Evolutionary conservation across 2,797 vertebrate genomes (phyloP), one percentile per base, ranked within the genome.

Genomic region (Australoheros facetus): DNA sequence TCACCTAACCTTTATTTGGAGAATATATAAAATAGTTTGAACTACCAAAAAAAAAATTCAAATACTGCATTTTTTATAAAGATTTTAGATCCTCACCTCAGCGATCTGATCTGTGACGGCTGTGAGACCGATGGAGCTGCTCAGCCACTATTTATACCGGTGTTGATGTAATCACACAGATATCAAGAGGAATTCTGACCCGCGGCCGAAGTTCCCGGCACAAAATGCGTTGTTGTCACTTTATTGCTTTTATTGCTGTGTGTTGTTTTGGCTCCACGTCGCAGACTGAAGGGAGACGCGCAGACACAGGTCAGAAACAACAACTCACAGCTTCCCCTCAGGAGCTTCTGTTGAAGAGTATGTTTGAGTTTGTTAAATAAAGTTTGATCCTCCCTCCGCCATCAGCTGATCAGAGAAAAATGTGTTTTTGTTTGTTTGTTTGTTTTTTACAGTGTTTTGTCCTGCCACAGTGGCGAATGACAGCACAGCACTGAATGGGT

Each of bases 151-250:
- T 93, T 94, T 95, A 94, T 93, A 87, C 39, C 3, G 55, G 17
- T 37, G 21, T 23, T 62, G 83, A 88, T 86, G 19, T 5, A 60
- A 87, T 80, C 85, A 88, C 75, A 84, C 87, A 79, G 89, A 91
- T 69, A 54, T 69, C 56, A 73, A 76, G 16, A 83, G 64, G 82
- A 89, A 59, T 42, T 51, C 76, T 86, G 90, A 86, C 86, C 79
- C 58, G 78, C 17, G 95, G 93, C 90, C 95, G 83, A 95, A 95
- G 94, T 91, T 94, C 94, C 85, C 75, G 10, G 12, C 10, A 9
- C 17, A 10, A 81, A 48, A 83, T 88, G 92, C 11, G 71, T 58
- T 77, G 88, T 90, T 92, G 87, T 93, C 91, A 90, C 51, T 95
- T 95, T 95, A 95, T 92, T 93, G 88, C 91, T 53, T 76, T 26